phyloP scores from a whole-genome alignment of 2,888 invertebrate genomes.

The Eupithecia insigniata region DNA sequence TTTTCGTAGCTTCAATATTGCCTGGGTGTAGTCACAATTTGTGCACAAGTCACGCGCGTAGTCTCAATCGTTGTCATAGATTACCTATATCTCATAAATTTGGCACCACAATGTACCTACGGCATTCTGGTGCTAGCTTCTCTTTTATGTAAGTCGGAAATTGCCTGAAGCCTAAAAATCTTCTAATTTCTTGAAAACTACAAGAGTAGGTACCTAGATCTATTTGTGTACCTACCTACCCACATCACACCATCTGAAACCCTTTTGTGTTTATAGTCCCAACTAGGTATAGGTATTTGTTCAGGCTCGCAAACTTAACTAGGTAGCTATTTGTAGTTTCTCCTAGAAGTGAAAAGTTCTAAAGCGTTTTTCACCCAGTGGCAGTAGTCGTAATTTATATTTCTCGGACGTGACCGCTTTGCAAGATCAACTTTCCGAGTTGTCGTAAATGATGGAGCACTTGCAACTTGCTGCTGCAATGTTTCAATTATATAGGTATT shows the following conservation, averaged over 20 bases:
- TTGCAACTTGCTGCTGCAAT: conserved; percentile 33
- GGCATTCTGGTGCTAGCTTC: too few species aligned
- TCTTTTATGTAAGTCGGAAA: background rate
- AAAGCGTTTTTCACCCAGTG: conserved; percentile 52
- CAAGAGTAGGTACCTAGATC: too few species aligned
- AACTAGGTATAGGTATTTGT: conserved; percentile 39
- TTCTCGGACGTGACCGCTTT: conserved; percentile 62
- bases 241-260: conserved; percentile 8
- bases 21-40: conserved; percentile 24
- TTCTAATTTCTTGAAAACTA: background rate
- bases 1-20: conserved; percentile 17
- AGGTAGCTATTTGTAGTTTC: conserved; percentile 48
- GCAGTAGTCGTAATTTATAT: conserved; percentile 54
- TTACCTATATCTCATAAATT: background rate
- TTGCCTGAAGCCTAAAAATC: background rate
- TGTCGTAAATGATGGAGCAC: conserved; percentile 44
- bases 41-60: conserved; percentile 27
- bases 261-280: conserved; percentile 32
- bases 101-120: background rate
- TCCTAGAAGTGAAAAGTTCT: conserved; percentile 51
- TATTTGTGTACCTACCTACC: background rate
- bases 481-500: conserved; percentile 9
- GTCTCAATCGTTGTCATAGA: background rate
- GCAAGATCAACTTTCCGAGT: conserved; percentile 37
- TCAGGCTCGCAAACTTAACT: conserved; percentile 33